Evolutionary conservation across 2,888 invertebrate genomes (phyloP).

Genomic region (Gibbula magus): DNA sequence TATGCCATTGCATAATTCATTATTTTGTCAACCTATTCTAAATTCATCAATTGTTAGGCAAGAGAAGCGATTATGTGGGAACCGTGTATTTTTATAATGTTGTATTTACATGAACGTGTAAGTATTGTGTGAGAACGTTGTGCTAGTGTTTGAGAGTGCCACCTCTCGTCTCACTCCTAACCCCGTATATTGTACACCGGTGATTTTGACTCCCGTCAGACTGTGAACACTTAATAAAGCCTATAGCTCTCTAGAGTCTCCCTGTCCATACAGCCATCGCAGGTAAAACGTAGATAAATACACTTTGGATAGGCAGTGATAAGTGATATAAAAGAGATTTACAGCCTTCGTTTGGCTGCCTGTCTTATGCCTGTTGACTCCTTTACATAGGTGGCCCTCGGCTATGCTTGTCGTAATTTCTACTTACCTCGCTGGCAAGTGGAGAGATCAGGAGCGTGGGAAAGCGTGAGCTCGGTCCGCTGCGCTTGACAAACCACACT

Average conservation of each 20-base stretch:
- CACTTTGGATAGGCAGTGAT: slow-evolving; percentile 24
- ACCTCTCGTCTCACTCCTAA: too few species aligned
- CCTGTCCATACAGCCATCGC: not conserved
- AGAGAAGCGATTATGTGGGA: not conserved
- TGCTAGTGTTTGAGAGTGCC: too few species aligned
- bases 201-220: not conserved
- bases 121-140: too few species aligned
- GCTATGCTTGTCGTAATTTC: not conserved
- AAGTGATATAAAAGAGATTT: slow-evolving; percentile 27
- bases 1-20: slow-evolving; percentile 21
- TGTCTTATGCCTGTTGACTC: slow-evolving; percentile 14
- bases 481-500: not conserved
- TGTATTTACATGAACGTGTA: too few species aligned
- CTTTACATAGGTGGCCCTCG: slow-evolving; percentile 8
- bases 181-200: too few species aligned
- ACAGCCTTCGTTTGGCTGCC: slow-evolving; percentile 20
- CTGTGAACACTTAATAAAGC: slow-evolving; percentile 10
- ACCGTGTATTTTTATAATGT: too few species aligned
- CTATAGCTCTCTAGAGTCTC: not conserved
- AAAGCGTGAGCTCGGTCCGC: not conserved
- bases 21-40: slow-evolving; percentile 4
- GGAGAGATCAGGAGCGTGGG: slow-evolving; percentile 14
- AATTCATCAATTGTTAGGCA: not conserved
- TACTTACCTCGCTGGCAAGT: slow-evolving; percentile 14
- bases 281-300: slow-evolving; percentile 23